Evolutionary conservation across 2,113 vertebrate species (phyloP), one percentile per base, ranked within the genome.

Genomic region (Gulo gulo): DNA sequence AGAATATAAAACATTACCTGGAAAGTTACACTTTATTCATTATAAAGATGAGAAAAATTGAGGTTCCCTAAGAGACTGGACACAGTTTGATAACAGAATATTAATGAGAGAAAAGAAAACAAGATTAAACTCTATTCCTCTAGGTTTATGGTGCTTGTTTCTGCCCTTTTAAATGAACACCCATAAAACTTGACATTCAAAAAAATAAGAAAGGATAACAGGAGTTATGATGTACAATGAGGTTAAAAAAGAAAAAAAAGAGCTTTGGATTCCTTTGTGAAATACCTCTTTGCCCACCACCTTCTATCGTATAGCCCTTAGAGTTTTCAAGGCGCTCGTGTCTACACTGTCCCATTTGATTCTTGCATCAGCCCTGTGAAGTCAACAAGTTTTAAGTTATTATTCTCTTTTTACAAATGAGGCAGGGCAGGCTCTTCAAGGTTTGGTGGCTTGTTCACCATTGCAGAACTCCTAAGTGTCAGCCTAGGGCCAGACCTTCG

Each of bases 111-210:
- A 10, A 59, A 55, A n/a, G 55, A 50, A 78, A 84, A 61, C 6
- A 80, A 78, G 16, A n/a, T 57, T 73, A 78, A 31, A 82, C 20
- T 45, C 0, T 59, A 67, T 26, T 52, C 42, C 23, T 71, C 15
- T 63, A 93, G 23, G 34, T 57, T 34, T 84, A 96, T 88, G 59
- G 67, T 61, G 16, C 71, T 52, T 24, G 4, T 59, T 88, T 96
- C 71, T 90, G 14, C 15, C 29, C 20, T 94, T 87, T 94, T 83
- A 83, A 71, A 79, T 91, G n/a, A 97, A 83, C 39, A 81, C 69
- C 6, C 13, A 5, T 91, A 80, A 91, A 97, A 86, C n/a, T 82
- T 94, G 47, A 82, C 78, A 86, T 69, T 55, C 0, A 74, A 57
- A 90, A 91, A 36, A 91, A 21, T 55, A 73, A 94, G 23, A 78